Conservation (phyloP, 2,113 vertebrate species). For the Gymnarchus niloticus region DNA sequence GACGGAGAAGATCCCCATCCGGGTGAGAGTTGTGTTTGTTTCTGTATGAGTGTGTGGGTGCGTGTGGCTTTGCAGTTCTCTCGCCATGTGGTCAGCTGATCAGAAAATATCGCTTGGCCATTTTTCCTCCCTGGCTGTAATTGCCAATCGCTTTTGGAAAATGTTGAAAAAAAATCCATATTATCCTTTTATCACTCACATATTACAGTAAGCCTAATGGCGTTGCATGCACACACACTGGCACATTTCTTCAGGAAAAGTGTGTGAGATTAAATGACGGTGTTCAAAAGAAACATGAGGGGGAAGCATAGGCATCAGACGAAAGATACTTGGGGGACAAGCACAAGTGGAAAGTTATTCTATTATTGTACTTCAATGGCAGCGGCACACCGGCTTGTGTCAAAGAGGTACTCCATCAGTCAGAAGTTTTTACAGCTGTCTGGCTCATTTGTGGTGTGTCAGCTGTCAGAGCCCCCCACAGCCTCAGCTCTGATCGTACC, state of each 20-base stretch:
- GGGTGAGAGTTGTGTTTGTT: constrained; percentile 67
- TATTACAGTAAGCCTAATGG: constrained; percentile 24
- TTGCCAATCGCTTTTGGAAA: constrained; percentile 53
- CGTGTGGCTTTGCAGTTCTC: constrained; percentile 58
- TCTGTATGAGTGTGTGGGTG: background rate
- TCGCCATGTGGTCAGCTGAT: constrained; percentile 51
- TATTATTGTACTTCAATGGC: constrained; percentile 21
- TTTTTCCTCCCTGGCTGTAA: constrained; percentile 30
- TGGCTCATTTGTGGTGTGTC: constrained; percentile 47
- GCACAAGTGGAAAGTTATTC: background rate
- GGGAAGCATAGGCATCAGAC: background rate
- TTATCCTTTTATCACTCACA: constrained; percentile 44
- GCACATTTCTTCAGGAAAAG: background rate
- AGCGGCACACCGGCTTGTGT: constrained; percentile 13
- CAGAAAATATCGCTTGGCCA: constrained; percentile 46
- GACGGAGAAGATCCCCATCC: constrained; percentile 79
- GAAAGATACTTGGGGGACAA: background rate
- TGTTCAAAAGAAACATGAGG: background rate
- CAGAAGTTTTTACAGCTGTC: constrained; percentile 46
- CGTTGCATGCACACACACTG: background rate
- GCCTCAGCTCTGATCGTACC: constrained; percentile 34
- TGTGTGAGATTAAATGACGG: background rate
- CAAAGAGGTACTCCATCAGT: constrained; percentile 48
- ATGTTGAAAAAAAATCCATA: constrained; percentile 53
- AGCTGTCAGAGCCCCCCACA: constrained; percentile 53